Conservation (phyloP, 2,888 invertebrate species). For the Drosophila pseudotakahashii region DNA sequence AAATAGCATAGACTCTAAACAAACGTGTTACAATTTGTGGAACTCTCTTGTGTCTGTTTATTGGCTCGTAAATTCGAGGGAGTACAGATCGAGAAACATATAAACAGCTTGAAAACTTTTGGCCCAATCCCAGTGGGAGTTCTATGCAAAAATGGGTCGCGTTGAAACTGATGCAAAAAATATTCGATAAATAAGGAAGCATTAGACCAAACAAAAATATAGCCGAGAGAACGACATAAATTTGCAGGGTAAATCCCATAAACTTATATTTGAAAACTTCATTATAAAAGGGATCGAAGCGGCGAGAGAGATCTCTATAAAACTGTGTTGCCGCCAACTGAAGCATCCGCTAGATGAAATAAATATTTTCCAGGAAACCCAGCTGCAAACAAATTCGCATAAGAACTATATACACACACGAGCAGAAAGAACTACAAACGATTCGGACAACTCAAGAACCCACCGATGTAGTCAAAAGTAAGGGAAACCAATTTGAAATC, state of each 20-base stretch:
- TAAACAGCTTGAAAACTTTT: conserved; percentile 12
- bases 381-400: conserved; percentile 66
- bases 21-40: conserved; percentile 60
- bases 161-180: conserved; percentile 21
- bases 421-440: conserved; percentile 45
- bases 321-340: conserved; percentile 19
- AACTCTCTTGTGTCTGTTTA: conserved; percentile 51
- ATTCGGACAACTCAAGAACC: conserved; percentile 28
- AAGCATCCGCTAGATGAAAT: conserved; percentile 45
- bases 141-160: conserved; percentile 22
- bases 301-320: conserved; percentile 26
- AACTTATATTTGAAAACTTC: conserved; percentile 61
- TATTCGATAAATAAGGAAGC: conserved; percentile 30
- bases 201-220: conserved; percentile 32
- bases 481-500: conserved; percentile 59
- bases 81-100: conserved; percentile 1
- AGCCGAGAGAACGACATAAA: conserved; percentile 57
- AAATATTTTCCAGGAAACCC: conserved; percentile 72
- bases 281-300: conserved; percentile 48
- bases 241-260: conserved; percentile 59
- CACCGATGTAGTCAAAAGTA: conserved; percentile 17
- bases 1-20: conserved; percentile 43
- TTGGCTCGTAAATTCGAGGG: conserved; percentile 26
- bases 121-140: conserved; percentile 20
- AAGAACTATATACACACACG: background rate